Evolutionary conservation across 1,140 invertebrate genomes (phyloP).

Genomic region (Lasioglossum baleicum): DNA sequence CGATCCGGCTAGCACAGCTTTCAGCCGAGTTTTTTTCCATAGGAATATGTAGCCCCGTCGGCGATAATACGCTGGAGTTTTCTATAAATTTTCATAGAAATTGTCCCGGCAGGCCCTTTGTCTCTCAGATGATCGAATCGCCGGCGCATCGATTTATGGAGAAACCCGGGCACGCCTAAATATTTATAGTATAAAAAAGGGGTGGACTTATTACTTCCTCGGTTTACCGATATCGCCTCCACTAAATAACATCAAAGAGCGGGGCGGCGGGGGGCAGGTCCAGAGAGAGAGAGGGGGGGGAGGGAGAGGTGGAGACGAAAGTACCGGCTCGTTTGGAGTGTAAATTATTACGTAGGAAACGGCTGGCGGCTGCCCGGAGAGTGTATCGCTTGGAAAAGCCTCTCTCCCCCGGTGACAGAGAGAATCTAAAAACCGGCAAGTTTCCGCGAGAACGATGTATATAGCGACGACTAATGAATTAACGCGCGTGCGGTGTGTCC

Average conservation of each 20-base stretch:
- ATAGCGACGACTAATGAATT: conserved; percentile 62
- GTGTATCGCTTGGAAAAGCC: conserved; percentile 54
- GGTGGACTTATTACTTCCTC: conserved; percentile 45
- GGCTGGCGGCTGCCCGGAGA: not conserved
- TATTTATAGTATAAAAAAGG: conserved; percentile 48
- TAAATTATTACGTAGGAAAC: conserved; percentile 62
- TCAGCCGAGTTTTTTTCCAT: not conserved
- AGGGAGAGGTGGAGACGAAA: conserved; percentile 4
- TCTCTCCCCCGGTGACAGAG: conserved; percentile 56
- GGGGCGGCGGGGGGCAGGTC: not conserved
- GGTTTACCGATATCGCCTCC: conserved; percentile 46
- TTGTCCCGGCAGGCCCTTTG: conserved; percentile 4
- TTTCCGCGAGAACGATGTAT: conserved; percentile 62
- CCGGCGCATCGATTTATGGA: conserved; percentile 44
- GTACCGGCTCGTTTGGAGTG: conserved; percentile 55
- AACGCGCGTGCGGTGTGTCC: conserved; percentile 61
- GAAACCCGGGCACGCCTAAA: conserved; percentile 25
- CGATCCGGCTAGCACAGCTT: not conserved
- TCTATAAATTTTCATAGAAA: conserved; percentile 50
- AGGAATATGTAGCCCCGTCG: not conserved
- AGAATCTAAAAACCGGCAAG: conserved; percentile 63
- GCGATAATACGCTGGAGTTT: conserved; percentile 39
- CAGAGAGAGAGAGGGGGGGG: too few relatives aligned
- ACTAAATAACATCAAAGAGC: conserved; percentile 54
- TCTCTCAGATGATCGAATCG: conserved; percentile 11